phyloP scores from a whole-genome alignment of 37 sponge, comb jelly and placozoan genomes.

The Oscarella lobularis region DNA sequence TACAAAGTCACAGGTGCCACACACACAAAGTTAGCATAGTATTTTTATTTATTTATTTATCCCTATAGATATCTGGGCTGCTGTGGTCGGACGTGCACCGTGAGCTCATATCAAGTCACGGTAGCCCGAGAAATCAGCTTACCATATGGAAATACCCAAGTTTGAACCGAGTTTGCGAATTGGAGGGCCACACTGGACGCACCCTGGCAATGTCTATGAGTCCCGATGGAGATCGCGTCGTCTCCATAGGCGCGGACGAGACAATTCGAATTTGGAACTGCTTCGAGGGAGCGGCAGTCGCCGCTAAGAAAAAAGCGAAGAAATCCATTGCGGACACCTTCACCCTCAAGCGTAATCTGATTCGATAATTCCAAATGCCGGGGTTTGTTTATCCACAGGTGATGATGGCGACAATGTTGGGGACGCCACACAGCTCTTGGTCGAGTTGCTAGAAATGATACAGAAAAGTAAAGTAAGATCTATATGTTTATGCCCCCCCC shows the following conservation, averaged over 20 bases:
- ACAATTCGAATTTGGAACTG: conserved; percentile 80
- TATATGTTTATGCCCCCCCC: too few species aligned
- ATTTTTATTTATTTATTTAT: not conserved
- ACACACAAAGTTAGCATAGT: not conserved
- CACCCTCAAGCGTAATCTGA: too few species aligned
- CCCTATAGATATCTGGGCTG: conserved; percentile 59
- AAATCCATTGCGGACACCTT: too few species aligned
- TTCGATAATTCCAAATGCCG: too few species aligned
- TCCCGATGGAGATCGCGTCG: conserved; percentile 70
- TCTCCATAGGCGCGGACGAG: conserved; percentile 80
- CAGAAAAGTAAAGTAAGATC: too few species aligned
- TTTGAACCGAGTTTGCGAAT: conserved; percentile 24
- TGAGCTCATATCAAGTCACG: conserved; percentile 80
- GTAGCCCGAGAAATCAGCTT: conserved; percentile 58
- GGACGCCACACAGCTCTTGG: too few species aligned
- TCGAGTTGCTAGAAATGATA: too few species aligned
- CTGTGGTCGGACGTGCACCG: conserved; percentile 56
- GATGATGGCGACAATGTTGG: too few species aligned
- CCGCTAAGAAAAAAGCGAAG: not conserved
- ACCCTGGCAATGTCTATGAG: conserved; percentile 51
- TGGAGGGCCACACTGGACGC: conserved; percentile 53
- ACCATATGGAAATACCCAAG: conserved; percentile 75
- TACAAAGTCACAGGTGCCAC: conserved; percentile 83
- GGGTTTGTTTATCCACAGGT: too few species aligned
- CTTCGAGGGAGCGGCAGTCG: not conserved